These are phyloP conservation scores for Sinosuthora webbiana DNA, from an alignment of 2,113 vertebrate genomes.

Conservation along the genomic window DNA sequence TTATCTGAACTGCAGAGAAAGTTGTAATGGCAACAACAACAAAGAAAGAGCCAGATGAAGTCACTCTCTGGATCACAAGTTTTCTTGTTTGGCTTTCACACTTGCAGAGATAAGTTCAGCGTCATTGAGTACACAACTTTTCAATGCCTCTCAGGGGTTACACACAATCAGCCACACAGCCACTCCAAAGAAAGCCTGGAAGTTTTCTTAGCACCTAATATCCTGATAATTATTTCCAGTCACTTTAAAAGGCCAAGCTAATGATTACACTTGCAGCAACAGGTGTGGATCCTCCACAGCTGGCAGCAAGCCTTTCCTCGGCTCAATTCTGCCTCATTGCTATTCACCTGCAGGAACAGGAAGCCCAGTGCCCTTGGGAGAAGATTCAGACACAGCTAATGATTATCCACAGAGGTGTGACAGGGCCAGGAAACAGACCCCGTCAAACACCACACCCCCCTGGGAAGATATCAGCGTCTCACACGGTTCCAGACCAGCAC, in stretches of 20 bases:
- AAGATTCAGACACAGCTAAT: conserved; percentile 11
- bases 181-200: neutral
- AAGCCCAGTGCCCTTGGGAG: neutral
- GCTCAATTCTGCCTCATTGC: conserved; percentile 34
- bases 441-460: neutral
- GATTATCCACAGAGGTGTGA: conserved; percentile 5
- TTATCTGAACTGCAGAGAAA: neutral
- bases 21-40: neutral
- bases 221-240: conserved; percentile 19
- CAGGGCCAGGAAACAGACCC: neutral
- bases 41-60: neutral
- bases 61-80: neutral
- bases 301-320: neutral
- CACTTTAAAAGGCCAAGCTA: conserved; percentile 27
- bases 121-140: neutral
- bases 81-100: neutral
- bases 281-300: neutral
- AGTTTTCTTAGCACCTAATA: neutral
- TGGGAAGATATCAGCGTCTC: rapidly evolving
- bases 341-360: conserved; percentile 27
- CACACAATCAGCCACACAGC: neutral
- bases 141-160: neutral
- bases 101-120: neutral
- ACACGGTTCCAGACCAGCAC: rapidly evolving
- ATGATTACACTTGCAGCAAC: conserved; percentile 27